Base-by-base conservation (phyloP, 2,888 invertebrate genomes). In the Drosophila mimica region DNA sequence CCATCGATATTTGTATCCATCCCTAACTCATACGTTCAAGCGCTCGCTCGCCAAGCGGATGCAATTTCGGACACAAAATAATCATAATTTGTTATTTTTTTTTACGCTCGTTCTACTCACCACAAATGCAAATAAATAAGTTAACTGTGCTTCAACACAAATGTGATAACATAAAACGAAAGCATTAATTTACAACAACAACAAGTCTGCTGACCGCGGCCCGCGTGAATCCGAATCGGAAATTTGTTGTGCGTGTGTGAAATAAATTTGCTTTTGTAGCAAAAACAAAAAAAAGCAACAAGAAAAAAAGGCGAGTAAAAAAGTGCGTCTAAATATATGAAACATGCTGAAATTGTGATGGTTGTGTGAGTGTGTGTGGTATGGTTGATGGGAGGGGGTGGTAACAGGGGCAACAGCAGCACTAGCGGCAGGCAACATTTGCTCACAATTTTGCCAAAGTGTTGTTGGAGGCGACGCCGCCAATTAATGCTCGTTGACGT, bases 291-390 rank as follows among this genome's bases (percentile, higher is more conserved):
- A 69, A 53, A 69, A 57, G 15, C 30, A 52, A 40, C n/a, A 63
- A 36, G 34, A 20, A 40, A 57, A 56, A 49, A 60, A 73, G 62
- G 64, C 61, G 57, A 74, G 66, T 67, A 74, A 78, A 76, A 79
- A 79, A 79, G 78, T 79, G 78, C 78, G 78, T 78, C 79, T 79
- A 78, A 78, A 74, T 78, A 78, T 79, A 78, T 79, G 75, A 75
- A 68, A 34, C 77, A 43, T 15, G 72, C 28, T 67, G 62, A 64
- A 36, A 69, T 65, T 71, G 75, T 75, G 75, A 34, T 62, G 57
- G 62, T 65, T 64, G 74, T 70, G 63, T 56, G 65, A 52, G 64
- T 64, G 65, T 65, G 48, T 4, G 38, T 38, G 36, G 17, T 28
- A 4, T 0, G 49, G 30, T 5, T 66, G 5, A 17, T 17, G 58